Evolutionary conservation across 2,888 invertebrate species (phyloP).

Genomic region (Leistus spinibarbis): DNA sequence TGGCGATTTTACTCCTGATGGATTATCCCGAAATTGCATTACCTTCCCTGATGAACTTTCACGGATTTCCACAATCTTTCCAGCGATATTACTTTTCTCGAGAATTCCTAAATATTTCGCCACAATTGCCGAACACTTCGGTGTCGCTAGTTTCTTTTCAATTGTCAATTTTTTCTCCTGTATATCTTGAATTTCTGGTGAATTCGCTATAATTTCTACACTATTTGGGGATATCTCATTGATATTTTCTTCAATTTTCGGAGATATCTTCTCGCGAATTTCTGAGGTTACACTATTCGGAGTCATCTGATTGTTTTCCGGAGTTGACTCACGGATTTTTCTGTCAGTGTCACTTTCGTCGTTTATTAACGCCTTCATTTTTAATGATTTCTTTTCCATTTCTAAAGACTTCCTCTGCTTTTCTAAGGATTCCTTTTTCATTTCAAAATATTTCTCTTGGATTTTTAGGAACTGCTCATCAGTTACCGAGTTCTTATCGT

Average conservation of each 20-base stretch:
- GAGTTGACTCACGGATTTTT: not conserved
- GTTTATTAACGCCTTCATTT: not conserved
- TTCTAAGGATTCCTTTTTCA: not conserved
- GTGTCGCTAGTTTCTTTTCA: not conserved
- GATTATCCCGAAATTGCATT: too few relatives aligned
- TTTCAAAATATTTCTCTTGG: not conserved
- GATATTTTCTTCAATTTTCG: not conserved
- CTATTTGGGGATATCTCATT: too few relatives aligned
- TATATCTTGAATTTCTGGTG: not conserved
- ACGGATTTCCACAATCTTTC: not conserved
- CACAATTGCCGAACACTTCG: not conserved
- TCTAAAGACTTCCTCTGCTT: not conserved
- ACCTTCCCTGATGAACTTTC: not conserved
- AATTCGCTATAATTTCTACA: not conserved
- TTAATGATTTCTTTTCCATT: not conserved
- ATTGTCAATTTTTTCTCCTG: not conserved
- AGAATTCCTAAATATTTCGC: not conserved
- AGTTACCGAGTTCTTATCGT: not conserved
- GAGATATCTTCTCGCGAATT: too few relatives aligned
- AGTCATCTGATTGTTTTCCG: not conserved
- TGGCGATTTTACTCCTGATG: not conserved
- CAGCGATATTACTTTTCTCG: not conserved
- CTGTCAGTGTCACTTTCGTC: not conserved
- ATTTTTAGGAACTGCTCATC: not conserved
- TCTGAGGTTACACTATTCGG: too few relatives aligned